Evolutionary conservation across 2,797 vertebrate species (phyloP), one percentile per base, ranked within the genome.

Genomic region (Bovichtus diacanthus): DNA sequence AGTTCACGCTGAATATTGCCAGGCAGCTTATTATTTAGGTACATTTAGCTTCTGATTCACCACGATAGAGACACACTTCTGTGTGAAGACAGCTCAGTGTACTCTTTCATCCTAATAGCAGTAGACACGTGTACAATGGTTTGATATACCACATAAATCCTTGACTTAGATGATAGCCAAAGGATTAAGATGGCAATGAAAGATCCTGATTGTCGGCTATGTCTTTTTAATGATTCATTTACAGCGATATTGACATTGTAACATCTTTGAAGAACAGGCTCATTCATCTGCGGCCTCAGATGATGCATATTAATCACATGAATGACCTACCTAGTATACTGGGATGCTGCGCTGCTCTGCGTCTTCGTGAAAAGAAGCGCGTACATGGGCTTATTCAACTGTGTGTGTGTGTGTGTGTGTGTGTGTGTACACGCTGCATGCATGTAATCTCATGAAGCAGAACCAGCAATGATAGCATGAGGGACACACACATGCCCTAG

Each of bases 401-500:
- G 65, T 67, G 63, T 71, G 47, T 29, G 36, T 31, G 29, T 62
- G 69, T 47, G 51, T 16, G 27, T 56, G 62, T 49, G 60, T 54
- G 64, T 67, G 29, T 38, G 38, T 47, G 44, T 74, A 44, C 65
- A 55, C 49, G 29, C 69, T 53, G 64, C 65, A 61, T 77, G 75
- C 70, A 71, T 83, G 73, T 87, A 88, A 90, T 90, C 88, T 81
- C 67, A 60, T 71, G 69, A 80, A 83, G 88, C 84, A 80, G 84
- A 88, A 90, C 81, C 83, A 76, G 80, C 68, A 66, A 49, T 81
- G 77, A 80, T 87, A 83, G 85, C 86, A 92, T 84, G 88, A 87
- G 90, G 89, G 85, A 89, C 84, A 76, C 90, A 85, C 87, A 88
- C 86, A 88, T 87, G 91, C 87, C 90, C 93, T 88, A 93, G 89